Evolutionary conservation across 2,888 invertebrate species (phyloP), one percentile per base, ranked within the genome.

Genomic region (Erebia ligea): DNA sequence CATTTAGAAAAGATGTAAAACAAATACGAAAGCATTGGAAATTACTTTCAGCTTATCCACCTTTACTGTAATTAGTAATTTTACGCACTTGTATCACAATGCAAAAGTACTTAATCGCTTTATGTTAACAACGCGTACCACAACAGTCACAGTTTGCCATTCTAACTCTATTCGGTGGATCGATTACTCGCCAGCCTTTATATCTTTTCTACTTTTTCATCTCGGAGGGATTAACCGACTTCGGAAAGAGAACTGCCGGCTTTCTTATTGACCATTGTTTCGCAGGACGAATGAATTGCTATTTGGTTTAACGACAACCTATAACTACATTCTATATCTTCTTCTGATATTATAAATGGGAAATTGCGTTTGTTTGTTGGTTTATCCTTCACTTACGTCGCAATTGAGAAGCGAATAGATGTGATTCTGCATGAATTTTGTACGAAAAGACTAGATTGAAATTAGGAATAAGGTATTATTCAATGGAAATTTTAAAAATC

Each of bases 121-220:
- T 40, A 3, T 50, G 15, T 11, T 65, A 9, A n/a, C 50, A n/a
- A 19, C 45, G 65, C 57, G 64, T n/a, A 19, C 61, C 71, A 42
- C 56, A 61, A 52, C 69, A 75, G 76, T 80, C 80, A 82, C 84
- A 84, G 82, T 81, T 81, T 82, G 80, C 83, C 81, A 83, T 84
- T 83, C 83, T 83, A 84, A 85, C 81, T 83, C 80, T 82, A 82
- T 80, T 59, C 84, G 81, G 76, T 77, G 78, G 84, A 88, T 88
- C 89, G 88, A 88, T 89, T 85, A 81, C 81, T 81, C 81, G 83
- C 82, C 84, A 80, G 80, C 85, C 84, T 86, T 85, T 85, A 84
- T 85, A 84, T 81, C 85, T 86, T 86, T 88, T 87, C 87, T 88
- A 89, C 87, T 89, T 89, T 90, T 90, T 90, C 89, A 89, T 89